Conservation (phyloP, 2,888 invertebrate genomes). For the Koerneria pararmatus region DNA sequence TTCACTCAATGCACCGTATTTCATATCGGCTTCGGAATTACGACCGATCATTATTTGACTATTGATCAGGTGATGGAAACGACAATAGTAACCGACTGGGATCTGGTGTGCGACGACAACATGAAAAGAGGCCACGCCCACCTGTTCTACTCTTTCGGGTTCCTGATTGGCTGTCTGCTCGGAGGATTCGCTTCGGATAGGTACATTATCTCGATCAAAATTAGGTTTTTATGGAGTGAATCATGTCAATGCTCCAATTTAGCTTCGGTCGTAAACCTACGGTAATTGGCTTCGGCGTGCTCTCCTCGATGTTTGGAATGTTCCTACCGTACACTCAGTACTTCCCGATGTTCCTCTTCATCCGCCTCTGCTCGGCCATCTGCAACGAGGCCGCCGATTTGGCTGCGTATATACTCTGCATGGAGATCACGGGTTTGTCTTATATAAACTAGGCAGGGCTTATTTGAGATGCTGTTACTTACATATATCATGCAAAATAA, state of each 20-base stretch:
- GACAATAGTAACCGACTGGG: conserved; percentile 60
- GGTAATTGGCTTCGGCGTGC: conserved; percentile 58
- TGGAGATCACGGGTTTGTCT: conserved; percentile 56
- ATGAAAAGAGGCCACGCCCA: conserved; percentile 59
- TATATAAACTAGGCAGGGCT: background rate
- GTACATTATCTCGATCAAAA: conserved; percentile 22
- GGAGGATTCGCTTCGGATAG: conserved; percentile 55
- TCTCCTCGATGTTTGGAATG: conserved; percentile 59
- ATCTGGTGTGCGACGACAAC: conserved; percentile 58
- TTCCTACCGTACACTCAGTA: conserved; percentile 53
- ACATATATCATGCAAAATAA: no score
- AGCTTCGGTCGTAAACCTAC: conserved; percentile 60
- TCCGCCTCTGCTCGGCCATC: conserved; percentile 45
- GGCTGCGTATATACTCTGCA: conserved; percentile 59
- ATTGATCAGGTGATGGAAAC: conserved; percentile 52
- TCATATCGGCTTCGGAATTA: background rate
- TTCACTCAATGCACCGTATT: background rate
- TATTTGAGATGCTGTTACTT: background rate
- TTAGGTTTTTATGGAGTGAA: background rate
- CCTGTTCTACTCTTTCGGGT: conserved; percentile 59
- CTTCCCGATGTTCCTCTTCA: conserved; percentile 53
- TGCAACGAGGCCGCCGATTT: conserved; percentile 59
- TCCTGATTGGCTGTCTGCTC: conserved; percentile 57
- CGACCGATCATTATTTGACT: background rate
- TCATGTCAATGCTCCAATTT: conserved; percentile 20